Evolutionary conservation across 2,113 vertebrate species (phyloP).

Genomic region (Coryphaenoides rupestris): DNA sequence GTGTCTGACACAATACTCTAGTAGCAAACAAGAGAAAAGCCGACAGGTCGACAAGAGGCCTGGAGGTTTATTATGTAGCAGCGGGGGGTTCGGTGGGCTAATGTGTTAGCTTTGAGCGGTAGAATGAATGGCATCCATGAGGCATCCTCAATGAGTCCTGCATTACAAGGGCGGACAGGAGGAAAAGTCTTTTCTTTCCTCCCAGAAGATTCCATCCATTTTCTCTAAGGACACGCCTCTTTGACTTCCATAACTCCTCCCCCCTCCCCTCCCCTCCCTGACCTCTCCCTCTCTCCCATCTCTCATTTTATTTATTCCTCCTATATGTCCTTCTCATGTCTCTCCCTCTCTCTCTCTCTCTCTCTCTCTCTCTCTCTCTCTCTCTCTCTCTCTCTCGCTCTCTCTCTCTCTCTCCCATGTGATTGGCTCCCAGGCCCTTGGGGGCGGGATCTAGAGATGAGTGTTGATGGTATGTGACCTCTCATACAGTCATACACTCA

Average conservation of each 20-base stretch:
- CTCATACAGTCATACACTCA: conserved; percentile 53
- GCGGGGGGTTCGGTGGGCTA: not conserved
- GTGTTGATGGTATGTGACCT: conserved; percentile 60
- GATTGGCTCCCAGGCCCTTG: conserved; percentile 52
- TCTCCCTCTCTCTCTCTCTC: conserved; percentile 5
- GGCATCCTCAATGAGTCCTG: conserved; percentile 36
- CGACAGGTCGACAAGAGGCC: conserved; percentile 27
- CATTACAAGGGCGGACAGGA: conserved; percentile 48
- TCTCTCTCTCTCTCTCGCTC: not conserved
- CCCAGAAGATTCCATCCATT: conserved; percentile 7
- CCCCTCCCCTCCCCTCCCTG: not conserved
- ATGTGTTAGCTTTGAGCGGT: conserved; percentile 48
- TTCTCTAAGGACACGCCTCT: conserved; percentile 34
- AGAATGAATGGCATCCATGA: conserved; percentile 39
- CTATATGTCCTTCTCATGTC: conserved; percentile 27
- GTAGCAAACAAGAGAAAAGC: conserved; percentile 15
- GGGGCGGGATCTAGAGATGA: conserved; percentile 47
- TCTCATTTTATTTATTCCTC: conserved; percentile 37
- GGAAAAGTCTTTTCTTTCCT: conserved; percentile 14
- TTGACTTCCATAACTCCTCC: conserved; percentile 28
- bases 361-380: conserved; percentile 13
- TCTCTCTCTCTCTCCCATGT: conserved; percentile 29
- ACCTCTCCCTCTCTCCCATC: not conserved
- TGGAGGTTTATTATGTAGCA: conserved; percentile 7
- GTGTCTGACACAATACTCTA: too few relatives aligned